These are phyloP conservation scores for Desmodus rotundus DNA, from an alignment of 2,113 vertebrate genomes.

Conservation along the genomic window DNA sequence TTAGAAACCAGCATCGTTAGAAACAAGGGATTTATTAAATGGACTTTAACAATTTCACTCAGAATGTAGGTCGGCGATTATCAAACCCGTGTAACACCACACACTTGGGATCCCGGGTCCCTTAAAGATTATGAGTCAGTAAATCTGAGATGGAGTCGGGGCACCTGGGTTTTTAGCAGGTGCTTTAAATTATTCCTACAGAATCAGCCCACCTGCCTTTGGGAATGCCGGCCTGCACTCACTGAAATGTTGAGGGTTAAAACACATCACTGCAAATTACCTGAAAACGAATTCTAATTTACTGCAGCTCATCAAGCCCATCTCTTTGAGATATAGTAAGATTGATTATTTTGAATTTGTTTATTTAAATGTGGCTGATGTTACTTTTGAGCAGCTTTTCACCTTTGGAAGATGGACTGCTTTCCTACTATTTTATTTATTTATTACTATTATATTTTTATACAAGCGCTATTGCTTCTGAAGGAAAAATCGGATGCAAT, in stretches of 20 bases:
- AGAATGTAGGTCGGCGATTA: neutral
- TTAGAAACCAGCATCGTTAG: neutral
- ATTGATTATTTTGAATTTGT: neutral
- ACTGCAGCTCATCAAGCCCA: neutral
- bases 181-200: neutral
- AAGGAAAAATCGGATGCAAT: neutral
- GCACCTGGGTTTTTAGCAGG: neutral
- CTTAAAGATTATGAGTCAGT: neutral
- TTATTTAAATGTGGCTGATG: neutral
- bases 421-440: neutral
- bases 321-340: neutral
- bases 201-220: neutral
- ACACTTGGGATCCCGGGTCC: neutral
- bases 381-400: neutral
- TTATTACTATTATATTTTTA: neutral
- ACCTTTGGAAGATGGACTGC: neutral
- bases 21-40: neutral
- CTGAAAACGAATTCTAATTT: neutral
- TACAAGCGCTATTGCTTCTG: neutral
- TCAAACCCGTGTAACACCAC: neutral
- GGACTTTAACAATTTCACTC: neutral
- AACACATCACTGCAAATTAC: neutral
- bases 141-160: neutral
- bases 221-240: neutral
- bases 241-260: neutral